Evolutionary conservation across 37 sponge, comb jelly and placozoan genomes (phyloP), one percentile per base, ranked within the genome.

Genomic region (Diacarnus erythraeanus): DNA sequence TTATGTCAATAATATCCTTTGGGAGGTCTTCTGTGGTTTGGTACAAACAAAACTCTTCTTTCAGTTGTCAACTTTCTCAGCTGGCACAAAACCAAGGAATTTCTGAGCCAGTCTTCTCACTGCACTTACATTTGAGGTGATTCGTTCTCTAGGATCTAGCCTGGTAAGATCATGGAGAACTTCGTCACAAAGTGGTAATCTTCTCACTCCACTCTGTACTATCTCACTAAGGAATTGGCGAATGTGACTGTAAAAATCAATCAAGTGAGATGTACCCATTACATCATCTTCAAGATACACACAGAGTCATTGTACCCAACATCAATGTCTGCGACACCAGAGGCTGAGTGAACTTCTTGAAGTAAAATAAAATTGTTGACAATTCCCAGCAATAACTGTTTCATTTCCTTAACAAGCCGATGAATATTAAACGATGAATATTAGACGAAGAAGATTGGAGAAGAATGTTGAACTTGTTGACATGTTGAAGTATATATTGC

Each of bases 111-210:
- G 12, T 47, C 51, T 47, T 47, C 51, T 47, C 12, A 47, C 12
- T 47, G 51, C 51, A 47, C 51, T 47, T 47, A 47, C 51, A 47
- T 12, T 47, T 15, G 51, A 47, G 51, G 51, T 47, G 51, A 47
- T 47, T 47, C 51, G 51, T 47, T 47, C 51, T 12, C 51, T 47
- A 12, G 51, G 51, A 47, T 47, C 51, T 47, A 47, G 12, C 51
- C 51, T 15, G 51, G 51, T 47, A 60, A 60, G 61, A 60, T 60
- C 61, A 60, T 60, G 9, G 23, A 60, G 61, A 60, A 60, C 61
- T 60, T 60, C 4, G 4, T 60, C 61, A n/a, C 22, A 5, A 5
- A 60, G 27, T 60, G 51, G 23, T 60, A 60, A 60, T 26, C 23
- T 60, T 20, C 23, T 60, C 27, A 26, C 61, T 26, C 26, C 61